phyloP scores from a whole-genome alignment of 1,140 invertebrate species.

The Liolophura sinensis region DNA sequence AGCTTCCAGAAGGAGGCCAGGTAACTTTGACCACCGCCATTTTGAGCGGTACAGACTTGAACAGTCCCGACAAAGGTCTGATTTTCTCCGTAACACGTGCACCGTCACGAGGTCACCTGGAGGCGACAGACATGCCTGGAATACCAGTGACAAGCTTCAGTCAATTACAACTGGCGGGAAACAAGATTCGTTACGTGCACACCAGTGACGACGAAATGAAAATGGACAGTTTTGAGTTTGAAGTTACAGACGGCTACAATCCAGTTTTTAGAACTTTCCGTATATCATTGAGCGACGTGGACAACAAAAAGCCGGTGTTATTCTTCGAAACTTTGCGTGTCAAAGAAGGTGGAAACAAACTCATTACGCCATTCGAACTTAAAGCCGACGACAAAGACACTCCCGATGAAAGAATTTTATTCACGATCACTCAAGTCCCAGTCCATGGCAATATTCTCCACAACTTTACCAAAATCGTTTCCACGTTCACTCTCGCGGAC shows the following conservation, averaged over 20 bases:
- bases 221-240: conserved; percentile 60
- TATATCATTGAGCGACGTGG: conserved; percentile 56
- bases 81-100: conserved; percentile 54
- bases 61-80: conserved; percentile 52
- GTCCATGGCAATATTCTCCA: conserved; percentile 53
- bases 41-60: conserved; percentile 54
- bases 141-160: conserved; percentile 55
- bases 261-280: conserved; percentile 55
- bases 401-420: conserved; percentile 41
- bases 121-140: conserved; percentile 48
- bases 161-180: conserved; percentile 56
- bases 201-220: conserved; percentile 53
- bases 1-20: conserved; percentile 55
- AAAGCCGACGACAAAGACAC: conserved; percentile 59
- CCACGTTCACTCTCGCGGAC: conserved; percentile 52
- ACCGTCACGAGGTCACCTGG: conserved; percentile 55
- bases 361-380: conserved; percentile 59
- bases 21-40: conserved; percentile 53
- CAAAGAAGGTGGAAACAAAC: conserved; percentile 50
- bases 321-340: conserved; percentile 49
- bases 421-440: conserved; percentile 54
- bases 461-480: conserved; percentile 42
- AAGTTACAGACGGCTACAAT: conserved; percentile 58
- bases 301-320: conserved; percentile 59
- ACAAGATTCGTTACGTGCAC: conserved; percentile 57